Percentiles rank a stretch among this genome's conserved stretches.
Conservation (phyloP, 1,140 invertebrate species). For the Conus betulinus region DNA sequence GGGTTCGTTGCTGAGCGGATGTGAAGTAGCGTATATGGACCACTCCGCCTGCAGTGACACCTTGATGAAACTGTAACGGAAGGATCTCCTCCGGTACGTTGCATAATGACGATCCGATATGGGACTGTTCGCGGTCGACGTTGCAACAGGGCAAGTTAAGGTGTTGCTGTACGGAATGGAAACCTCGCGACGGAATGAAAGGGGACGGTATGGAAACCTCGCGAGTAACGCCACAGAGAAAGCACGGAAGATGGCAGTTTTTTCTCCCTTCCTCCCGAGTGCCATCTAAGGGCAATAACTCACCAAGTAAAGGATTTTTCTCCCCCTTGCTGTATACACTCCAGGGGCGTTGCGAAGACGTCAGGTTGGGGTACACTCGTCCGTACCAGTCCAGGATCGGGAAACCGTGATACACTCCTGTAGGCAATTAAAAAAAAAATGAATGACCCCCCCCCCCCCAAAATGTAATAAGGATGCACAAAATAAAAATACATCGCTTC, state of each 20-base stretch:
- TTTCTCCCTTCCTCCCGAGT: neutral
- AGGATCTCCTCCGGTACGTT: no score
- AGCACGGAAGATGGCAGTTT: neutral
- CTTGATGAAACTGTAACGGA: no score
- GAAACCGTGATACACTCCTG: slow-evolving; percentile 45
- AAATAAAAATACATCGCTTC: no score
- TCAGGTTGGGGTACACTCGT: slow-evolving; percentile 38
- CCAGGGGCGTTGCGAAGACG: slow-evolving; percentile 38
- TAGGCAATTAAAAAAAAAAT: neutral
- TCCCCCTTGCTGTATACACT: slow-evolving; percentile 69
- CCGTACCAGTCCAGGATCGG: slow-evolving; percentile 39
- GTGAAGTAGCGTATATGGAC: no score
- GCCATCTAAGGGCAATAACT: neutral
- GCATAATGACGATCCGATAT: no score
- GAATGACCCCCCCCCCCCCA: no score
- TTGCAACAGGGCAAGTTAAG: no score
- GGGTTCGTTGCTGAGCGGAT: no score
- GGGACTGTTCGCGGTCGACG: no score
- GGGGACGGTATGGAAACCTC: neutral
- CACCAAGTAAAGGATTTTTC: slow-evolving; percentile 71
- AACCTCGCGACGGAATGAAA: neutral
- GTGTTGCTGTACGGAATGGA: neutral
- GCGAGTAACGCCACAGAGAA: neutral
- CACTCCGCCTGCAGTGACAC: no score
- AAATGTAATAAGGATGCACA: no score